A percentile compares a stretch with the other conserved stretches of the same genome.
These are phyloP conservation scores for Macrosteles quadrilineatus DNA, from an alignment of 1,140 invertebrate species.

Conservation along the genomic window DNA sequence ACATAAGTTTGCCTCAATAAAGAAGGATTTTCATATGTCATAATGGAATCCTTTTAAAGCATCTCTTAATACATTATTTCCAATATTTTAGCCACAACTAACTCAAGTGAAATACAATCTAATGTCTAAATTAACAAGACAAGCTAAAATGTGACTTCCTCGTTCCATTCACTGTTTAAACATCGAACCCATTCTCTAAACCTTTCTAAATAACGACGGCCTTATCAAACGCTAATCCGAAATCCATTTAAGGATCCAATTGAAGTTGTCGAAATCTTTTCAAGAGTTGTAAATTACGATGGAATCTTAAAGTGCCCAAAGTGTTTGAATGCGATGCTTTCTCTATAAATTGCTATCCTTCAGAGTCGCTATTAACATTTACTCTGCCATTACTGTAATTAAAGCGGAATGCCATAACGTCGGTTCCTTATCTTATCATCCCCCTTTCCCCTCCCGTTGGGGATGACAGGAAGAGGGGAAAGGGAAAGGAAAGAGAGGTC, in stretches of 20 bases:
- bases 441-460: too few species aligned
- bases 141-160: too few species aligned
- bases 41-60: too few species aligned
- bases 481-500: slow-evolving; percentile 10
- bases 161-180: too few species aligned
- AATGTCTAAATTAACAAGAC: too few species aligned
- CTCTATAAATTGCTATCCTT: slow-evolving; percentile 30
- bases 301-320: slow-evolving; percentile 21
- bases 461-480: not conserved
- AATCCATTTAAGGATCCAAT: slow-evolving; percentile 25
- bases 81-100: too few species aligned
- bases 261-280: slow-evolving; percentile 26
- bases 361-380: slow-evolving; percentile 25
- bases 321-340: slow-evolving; percentile 21
- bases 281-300: slow-evolving; percentile 23
- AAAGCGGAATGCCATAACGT: slow-evolving; percentile 28
- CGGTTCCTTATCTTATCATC: slow-evolving; percentile 26
- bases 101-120: too few species aligned
- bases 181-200: not conserved
- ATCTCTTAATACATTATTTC: too few species aligned
- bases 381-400: slow-evolving; percentile 29
- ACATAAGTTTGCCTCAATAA: too few species aligned
- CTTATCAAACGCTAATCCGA: slow-evolving; percentile 22
- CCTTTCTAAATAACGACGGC: not conserved
- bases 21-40: too few species aligned